Evolutionary conservation across 2,888 invertebrate species (phyloP).

Genomic region (Drosophila gaucha): DNA sequence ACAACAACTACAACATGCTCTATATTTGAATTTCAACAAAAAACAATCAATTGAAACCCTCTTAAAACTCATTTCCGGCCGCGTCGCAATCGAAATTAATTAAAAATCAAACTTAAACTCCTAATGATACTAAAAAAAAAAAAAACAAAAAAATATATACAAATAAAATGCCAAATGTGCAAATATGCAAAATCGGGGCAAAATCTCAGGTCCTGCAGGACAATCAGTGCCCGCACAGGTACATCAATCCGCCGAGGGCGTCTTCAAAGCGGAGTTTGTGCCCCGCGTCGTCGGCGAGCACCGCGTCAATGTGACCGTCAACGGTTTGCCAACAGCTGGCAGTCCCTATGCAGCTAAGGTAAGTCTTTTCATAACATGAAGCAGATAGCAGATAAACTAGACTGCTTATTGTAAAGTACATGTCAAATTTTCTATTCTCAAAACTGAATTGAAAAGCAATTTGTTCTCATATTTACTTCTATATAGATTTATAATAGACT

Average conservation of each 20-base stretch:
- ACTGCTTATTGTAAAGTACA: too few relatives aligned
- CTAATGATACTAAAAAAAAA: conserved; percentile 40
- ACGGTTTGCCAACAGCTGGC: conserved; percentile 92
- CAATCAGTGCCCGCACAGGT: conserved; percentile 96
- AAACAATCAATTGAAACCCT: conserved; percentile 52
- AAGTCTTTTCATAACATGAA: conserved; percentile 53
- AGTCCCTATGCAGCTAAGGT: conserved; percentile 97
- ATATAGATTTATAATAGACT: background rate
- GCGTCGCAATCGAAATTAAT: conserved; percentile 49
- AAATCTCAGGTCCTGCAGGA: conserved; percentile 92
- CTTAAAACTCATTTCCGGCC: conserved; percentile 72
- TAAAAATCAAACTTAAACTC: conserved; percentile 16
- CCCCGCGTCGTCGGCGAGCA: conserved; percentile 97
- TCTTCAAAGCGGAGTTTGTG: conserved; percentile 95
- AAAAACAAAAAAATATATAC: conserved; percentile 16
- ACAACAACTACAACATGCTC: conserved; percentile 36
- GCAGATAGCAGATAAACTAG: too few relatives aligned
- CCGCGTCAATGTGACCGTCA: conserved; percentile 93
- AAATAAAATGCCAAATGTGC: conserved; percentile 18
- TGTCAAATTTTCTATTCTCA: too few relatives aligned
- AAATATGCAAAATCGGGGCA: conserved; percentile 29
- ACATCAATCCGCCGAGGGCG: conserved; percentile 91
- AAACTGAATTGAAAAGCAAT: too few relatives aligned
- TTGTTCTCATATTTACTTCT: too few relatives aligned
- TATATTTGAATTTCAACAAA: conserved; percentile 62